Percentiles rank a stretch among this genome's conserved stretches.
These are phyloP conservation scores for Melanophora roralis DNA, from an alignment of 2,888 invertebrate species.

Conservation along the genomic window DNA sequence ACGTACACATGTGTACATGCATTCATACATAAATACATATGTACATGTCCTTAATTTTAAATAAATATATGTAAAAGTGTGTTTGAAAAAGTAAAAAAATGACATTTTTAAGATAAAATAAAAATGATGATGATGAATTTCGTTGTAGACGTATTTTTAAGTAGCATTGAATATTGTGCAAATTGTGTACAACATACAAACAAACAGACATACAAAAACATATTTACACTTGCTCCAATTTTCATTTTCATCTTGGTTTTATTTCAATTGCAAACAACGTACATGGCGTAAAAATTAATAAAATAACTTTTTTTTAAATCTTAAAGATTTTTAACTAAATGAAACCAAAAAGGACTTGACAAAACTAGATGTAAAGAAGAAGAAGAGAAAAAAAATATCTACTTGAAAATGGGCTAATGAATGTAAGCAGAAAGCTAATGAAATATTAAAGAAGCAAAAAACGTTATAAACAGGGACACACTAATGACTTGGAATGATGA, in stretches of 20 bases:
- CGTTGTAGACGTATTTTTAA: slow-evolving; percentile 3
- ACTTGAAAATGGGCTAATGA: slow-evolving; percentile 11
- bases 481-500: background rate
- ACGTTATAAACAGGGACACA: slow-evolving; percentile 13
- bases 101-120: background rate
- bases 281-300: background rate
- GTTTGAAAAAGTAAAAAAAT: background rate
- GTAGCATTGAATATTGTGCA: slow-evolving; percentile 7
- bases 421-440: slow-evolving; percentile 20
- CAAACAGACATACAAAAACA: too few relatives aligned
- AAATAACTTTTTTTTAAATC: slow-evolving; percentile 11
- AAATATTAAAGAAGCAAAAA: slow-evolving; percentile 5
- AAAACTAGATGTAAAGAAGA: background rate
- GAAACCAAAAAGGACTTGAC: slow-evolving; percentile 9
- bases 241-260: slow-evolving; percentile 13
- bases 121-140: slow-evolving; percentile 9
- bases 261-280: slow-evolving; percentile 9
- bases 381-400: background rate
- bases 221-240: slow-evolving; percentile 27
- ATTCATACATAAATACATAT: background rate
- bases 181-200: too few relatives aligned
- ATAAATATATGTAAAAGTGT: slow-evolving; percentile 19
- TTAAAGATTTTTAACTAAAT: slow-evolving; percentile 7
- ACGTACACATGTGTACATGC: background rate
- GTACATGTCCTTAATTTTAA: background rate